Evolutionary conservation across 2,888 invertebrate species (phyloP).

Genomic region (Sisyra terminalis): DNA sequence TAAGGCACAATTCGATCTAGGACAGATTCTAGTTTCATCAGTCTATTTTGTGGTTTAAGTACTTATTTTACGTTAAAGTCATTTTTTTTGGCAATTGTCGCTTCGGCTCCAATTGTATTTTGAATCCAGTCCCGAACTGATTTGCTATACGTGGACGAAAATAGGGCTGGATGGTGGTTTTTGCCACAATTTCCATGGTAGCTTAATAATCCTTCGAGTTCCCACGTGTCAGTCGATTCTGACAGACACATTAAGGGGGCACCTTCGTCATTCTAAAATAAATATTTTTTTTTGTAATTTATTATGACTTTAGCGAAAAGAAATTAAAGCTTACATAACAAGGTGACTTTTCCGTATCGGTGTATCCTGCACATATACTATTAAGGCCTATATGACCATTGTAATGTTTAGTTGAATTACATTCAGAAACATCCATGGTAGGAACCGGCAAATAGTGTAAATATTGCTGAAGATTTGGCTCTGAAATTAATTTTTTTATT

Average conservation of each 20-base stretch:
- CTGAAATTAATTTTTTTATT: slow-evolving; percentile 18
- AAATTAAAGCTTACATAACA: slow-evolving; percentile 35
- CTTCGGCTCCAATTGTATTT: slow-evolving; percentile 24
- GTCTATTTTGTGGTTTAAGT: neutral
- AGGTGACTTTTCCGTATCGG: slow-evolving; percentile 34
- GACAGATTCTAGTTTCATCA: neutral
- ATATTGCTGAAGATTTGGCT: slow-evolving; percentile 29
- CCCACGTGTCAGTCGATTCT: slow-evolving; percentile 33
- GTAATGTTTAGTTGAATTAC: slow-evolving; percentile 44
- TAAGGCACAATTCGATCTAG: too few species aligned
- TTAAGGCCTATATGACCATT: slow-evolving; percentile 36
- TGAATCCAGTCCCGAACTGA: slow-evolving; percentile 25
- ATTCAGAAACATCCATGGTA: slow-evolving; percentile 32
- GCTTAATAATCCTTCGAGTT: slow-evolving; percentile 40
- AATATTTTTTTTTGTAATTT: neutral
- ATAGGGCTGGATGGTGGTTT: slow-evolving; percentile 37
- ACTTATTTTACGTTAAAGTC: slow-evolving; percentile 4
- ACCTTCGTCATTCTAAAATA: slow-evolving; percentile 44
- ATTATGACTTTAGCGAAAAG: too few species aligned
- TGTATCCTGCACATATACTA: slow-evolving; percentile 41
- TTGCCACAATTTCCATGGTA: slow-evolving; percentile 41
- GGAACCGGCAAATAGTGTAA: slow-evolving; percentile 36
- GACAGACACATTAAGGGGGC: slow-evolving; percentile 44
- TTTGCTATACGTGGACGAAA: slow-evolving; percentile 26
- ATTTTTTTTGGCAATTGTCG: slow-evolving; percentile 10